phyloP scores from a whole-genome alignment of 2,888 invertebrate genomes.

The Drosophila atripex region DNA sequence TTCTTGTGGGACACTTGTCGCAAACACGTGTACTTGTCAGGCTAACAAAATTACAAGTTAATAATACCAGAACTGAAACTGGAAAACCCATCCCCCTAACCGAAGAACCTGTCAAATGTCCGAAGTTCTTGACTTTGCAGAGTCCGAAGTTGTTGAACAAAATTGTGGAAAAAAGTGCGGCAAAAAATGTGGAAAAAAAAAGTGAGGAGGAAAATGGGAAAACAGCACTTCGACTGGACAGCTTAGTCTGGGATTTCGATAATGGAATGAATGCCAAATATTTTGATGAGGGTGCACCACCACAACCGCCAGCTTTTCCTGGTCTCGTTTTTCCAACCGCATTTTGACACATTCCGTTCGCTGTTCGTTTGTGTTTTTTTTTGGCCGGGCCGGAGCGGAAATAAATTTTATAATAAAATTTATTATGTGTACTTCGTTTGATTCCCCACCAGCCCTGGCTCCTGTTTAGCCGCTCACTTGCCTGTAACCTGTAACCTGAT shows the following conservation, averaged over 20 bases:
- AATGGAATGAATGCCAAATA: conserved; percentile 82
- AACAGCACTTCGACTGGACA: conserved; percentile 29
- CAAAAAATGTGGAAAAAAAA: conserved; percentile 26
- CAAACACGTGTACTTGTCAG: conserved; percentile 81
- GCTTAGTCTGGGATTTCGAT: conserved; percentile 75
- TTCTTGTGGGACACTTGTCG: conserved; percentile 66
- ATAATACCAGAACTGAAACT: conserved; percentile 29
- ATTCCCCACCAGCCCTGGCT: conserved; percentile 24
- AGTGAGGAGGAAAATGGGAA: conserved; percentile 5
- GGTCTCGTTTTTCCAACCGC: conserved; percentile 55
- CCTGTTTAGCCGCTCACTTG: conserved; percentile 66
- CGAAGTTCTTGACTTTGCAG: conserved; percentile 5
- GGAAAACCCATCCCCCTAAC: conserved; percentile 15
- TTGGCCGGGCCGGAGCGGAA: conserved; percentile 30
- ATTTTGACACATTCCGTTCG: conserved; percentile 74
- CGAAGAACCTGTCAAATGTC: conserved; percentile 46
- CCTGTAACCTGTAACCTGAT: conserved; percentile 79
- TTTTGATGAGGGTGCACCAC: conserved; percentile 73
- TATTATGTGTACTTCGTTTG: conserved; percentile 55
- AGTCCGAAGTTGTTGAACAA: conserved; percentile 36
- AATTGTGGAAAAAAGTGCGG: conserved; percentile 27
- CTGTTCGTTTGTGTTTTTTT: background rate
- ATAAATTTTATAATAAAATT: conserved; percentile 80
- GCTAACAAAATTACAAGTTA: conserved; percentile 61
- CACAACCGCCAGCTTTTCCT: conserved; percentile 7